phyloP scores from a whole-genome alignment of 2,113 vertebrate genomes.

The Theristicus caerulescens region DNA sequence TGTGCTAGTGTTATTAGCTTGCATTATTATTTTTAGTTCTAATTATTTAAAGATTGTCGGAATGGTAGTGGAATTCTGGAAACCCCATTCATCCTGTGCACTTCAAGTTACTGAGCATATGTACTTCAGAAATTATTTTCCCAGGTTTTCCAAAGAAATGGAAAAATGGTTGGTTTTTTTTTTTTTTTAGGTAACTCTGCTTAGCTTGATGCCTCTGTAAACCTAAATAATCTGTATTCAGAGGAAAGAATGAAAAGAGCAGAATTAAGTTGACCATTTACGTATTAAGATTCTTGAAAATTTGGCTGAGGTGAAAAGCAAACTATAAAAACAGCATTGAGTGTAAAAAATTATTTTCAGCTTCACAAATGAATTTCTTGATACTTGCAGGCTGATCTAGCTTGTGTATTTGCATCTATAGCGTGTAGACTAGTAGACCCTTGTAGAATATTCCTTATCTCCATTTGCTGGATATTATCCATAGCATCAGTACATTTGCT shows the following conservation, averaged over 20 bases:
- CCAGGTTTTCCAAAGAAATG: neutral
- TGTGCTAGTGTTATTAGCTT: neutral
- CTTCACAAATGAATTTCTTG: neutral
- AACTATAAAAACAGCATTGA: neutral
- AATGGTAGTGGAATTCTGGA: neutral
- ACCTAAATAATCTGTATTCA: neutral
- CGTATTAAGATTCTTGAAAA: neutral
- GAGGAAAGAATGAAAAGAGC: neutral
- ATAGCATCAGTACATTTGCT: neutral
- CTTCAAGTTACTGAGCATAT: neutral
- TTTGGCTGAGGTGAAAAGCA: neutral
- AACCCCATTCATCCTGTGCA: neutral
- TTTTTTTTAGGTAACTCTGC: neutral
- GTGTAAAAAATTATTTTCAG: neutral
- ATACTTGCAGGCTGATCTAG: neutral
- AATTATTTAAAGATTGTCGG: neutral
- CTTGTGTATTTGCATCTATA: neutral
- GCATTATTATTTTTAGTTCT: neutral
- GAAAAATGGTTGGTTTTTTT: too few species aligned
- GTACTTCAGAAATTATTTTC: neutral
- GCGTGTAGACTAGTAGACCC: neutral
- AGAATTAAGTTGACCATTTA: neutral
- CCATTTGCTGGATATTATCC: neutral
- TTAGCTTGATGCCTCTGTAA: neutral
- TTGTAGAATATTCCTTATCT: neutral